phyloP scores from a whole-genome alignment of 1,140 invertebrate species.

The Tribolium madens region DNA sequence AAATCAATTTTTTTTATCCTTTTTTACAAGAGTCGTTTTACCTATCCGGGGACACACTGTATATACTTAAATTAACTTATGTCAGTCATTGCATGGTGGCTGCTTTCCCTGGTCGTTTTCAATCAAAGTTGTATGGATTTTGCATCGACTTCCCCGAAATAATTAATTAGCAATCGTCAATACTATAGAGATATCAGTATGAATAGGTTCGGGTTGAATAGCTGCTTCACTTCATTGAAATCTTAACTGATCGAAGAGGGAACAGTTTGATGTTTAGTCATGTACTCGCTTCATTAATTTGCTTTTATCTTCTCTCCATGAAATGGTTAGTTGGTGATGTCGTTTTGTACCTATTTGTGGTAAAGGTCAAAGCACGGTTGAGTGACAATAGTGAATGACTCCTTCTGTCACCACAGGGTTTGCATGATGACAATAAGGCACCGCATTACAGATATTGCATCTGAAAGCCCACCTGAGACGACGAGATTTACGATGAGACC shows the following conservation, averaged over 20 bases:
- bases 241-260: conserved; percentile 20
- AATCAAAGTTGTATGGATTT: neutral
- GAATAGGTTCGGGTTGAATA: conserved; percentile 31
- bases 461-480: conserved; percentile 46
- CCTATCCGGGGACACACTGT: too few species aligned
- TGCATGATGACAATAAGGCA: conserved; percentile 44
- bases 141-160: neutral
- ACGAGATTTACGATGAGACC: conserved; percentile 40
- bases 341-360: conserved; percentile 37
- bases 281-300: conserved; percentile 30
- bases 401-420: conserved; percentile 51
- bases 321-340: conserved; percentile 22
- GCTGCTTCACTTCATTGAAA: conserved; percentile 23
- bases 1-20: too few species aligned
- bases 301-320: conserved; percentile 18
- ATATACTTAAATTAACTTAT: neutral
- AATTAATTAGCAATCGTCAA: conserved; percentile 22
- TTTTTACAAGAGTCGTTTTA: too few species aligned
- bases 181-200: conserved; percentile 34
- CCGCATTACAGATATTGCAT: conserved; percentile 43
- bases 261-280: conserved; percentile 25
- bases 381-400: conserved; percentile 49
- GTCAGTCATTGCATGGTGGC: neutral
- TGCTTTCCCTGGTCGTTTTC: neutral
- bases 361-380: conserved; percentile 48